phyloP scores from a whole-genome alignment of 2,797 vertebrate genomes.

The Hippocampus kuda region DNA sequence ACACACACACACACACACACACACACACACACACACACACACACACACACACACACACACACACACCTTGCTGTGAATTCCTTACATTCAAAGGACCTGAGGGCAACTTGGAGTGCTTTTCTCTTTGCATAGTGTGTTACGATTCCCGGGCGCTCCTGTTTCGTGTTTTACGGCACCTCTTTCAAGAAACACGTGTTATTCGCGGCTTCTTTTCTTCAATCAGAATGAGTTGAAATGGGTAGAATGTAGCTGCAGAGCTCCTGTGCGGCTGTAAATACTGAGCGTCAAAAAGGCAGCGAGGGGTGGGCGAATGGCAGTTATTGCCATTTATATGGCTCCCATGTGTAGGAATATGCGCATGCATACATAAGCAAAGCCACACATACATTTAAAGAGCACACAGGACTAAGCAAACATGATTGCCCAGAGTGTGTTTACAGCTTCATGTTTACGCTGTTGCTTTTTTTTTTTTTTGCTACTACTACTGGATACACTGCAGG shows the following conservation, averaged over 20 bases:
- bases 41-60: too few relatives aligned
- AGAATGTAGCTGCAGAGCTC: constrained; percentile 41
- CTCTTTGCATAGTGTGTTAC: constrained; percentile 35
- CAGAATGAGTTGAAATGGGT: constrained; percentile 44
- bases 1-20: too few relatives aligned
- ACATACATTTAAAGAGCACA: constrained; percentile 4
- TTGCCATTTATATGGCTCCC: constrained; percentile 44
- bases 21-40: too few relatives aligned
- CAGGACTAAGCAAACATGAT: constrained; percentile 19
- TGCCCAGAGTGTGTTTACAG: constrained; percentile 28
- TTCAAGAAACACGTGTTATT: constrained; percentile 31
- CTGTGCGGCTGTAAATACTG: constrained; percentile 46
- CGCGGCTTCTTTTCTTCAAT: constrained; percentile 42
- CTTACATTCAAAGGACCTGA: constrained; percentile 56
- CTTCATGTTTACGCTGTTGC: constrained; percentile 9
- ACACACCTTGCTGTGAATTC: constrained; percentile 56
- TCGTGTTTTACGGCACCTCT: constrained; percentile 38
- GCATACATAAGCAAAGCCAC: constrained; percentile 19
- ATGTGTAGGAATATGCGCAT: constrained; percentile 35
- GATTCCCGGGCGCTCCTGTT: constrained; percentile 31
- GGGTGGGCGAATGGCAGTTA: constrained; percentile 10
- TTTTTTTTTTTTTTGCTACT: constrained; percentile 3
- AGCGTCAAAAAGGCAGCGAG: constrained; percentile 34
- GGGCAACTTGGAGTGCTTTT: constrained; percentile 34
- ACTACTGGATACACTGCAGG: constrained; percentile 24